Percentiles rank a stretch among this genome's conserved stretches.
Evolutionary conservation across 2,888 invertebrate species (phyloP).

Genomic region (Drosophila setosimentum): DNA sequence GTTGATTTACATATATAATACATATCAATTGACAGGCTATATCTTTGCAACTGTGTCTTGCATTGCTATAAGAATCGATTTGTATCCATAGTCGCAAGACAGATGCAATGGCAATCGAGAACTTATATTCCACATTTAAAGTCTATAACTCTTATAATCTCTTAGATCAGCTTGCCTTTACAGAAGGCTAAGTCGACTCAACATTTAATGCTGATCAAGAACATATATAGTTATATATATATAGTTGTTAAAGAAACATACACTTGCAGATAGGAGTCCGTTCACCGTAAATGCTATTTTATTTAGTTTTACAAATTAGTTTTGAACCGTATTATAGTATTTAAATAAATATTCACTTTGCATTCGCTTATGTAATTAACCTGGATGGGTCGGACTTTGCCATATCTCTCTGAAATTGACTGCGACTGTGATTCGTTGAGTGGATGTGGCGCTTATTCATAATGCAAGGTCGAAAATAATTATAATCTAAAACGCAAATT

Average conservation of each 20-base stretch:
- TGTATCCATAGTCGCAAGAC: too few relatives aligned
- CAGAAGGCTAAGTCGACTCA: background rate
- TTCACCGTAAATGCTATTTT: background rate
- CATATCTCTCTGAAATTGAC: constrained; percentile 2
- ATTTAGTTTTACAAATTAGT: background rate
- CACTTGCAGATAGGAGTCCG: background rate
- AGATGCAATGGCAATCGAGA: background rate
- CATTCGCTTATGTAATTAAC: constrained; percentile 27
- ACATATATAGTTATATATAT: background rate
- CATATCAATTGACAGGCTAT: too few relatives aligned
- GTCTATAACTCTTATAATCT: background rate
- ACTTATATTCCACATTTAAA: background rate
- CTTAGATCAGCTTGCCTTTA: background rate
- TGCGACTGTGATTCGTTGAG: background rate
- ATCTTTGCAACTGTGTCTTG: too few relatives aligned
- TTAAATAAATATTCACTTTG: background rate
- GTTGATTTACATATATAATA: too few relatives aligned
- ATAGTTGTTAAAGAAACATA: background rate
- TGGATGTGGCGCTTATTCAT: constrained; percentile 36
- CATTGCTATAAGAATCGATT: background rate
- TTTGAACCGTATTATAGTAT: background rate
- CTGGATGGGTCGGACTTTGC: constrained; percentile 31
- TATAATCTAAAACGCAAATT: constrained; percentile 63
- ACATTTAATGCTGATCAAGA: background rate
- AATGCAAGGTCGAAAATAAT: constrained; percentile 22